A percentile compares a stretch with the other conserved stretches of the same genome.
Conservation (phyloP, 2,888 invertebrate species). For the Lithosia quadra region DNA sequence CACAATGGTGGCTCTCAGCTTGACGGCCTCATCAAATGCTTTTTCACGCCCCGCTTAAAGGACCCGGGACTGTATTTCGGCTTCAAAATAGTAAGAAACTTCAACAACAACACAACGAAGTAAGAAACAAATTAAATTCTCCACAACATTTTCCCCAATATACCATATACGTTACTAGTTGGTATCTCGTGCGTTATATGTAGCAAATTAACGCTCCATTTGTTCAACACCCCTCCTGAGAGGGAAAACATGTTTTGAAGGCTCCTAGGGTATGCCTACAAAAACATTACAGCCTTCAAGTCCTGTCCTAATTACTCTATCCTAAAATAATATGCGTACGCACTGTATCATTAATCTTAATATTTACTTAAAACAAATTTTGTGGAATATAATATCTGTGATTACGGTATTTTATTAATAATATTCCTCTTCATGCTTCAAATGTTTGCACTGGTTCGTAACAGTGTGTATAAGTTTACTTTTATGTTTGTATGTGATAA, state of each 20-base stretch:
- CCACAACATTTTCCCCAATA: slow-evolving; percentile 12
- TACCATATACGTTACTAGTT: slow-evolving; percentile 13
- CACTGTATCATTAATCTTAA: slow-evolving; percentile 30
- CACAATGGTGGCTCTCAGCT: no score
- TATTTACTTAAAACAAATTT: slow-evolving; percentile 46
- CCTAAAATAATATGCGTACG: slow-evolving; percentile 63
- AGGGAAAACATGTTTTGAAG: slow-evolving; percentile 65
- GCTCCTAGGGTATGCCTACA: slow-evolving; percentile 52
- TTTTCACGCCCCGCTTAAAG: no score
- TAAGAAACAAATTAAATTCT: slow-evolving; percentile 8
- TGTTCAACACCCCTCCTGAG: slow-evolving; percentile 53
- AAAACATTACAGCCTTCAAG: slow-evolving; percentile 51
- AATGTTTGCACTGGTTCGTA: no score
- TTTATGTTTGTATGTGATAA: not conserved
- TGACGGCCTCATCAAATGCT: no score
- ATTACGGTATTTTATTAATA: not conserved
- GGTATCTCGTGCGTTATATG: slow-evolving; percentile 41
- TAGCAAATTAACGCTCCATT: slow-evolving; percentile 58
- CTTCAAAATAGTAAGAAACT: not conserved
- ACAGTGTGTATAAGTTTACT: not conserved
- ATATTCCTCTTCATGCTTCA: not conserved
- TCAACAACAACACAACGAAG: not conserved
- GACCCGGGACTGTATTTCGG: no score
- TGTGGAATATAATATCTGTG: slow-evolving; percentile 25
- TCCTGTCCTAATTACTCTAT: slow-evolving; percentile 45